Percentiles rank a stretch among this genome's conserved stretches.
Evolutionary conservation across 2,888 invertebrate genomes (phyloP).

Genomic region (Pelosia muscerda): DNA sequence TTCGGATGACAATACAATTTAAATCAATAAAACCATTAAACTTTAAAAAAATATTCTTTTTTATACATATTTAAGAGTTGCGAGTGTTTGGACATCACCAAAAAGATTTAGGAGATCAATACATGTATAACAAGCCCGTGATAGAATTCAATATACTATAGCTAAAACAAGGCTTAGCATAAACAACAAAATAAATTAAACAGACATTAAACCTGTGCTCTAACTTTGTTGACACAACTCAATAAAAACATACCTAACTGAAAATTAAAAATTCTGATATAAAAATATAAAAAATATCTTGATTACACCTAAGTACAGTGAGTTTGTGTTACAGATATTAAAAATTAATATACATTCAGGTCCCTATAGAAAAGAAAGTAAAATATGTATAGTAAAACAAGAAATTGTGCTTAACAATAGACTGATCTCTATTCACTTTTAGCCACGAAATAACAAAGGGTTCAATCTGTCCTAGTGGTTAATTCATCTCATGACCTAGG

Average conservation of each 20-base stretch:
- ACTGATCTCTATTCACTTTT: not conserved
- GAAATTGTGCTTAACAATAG: slow-evolving; percentile 19
- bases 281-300: slow-evolving; percentile 31
- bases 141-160: not conserved
- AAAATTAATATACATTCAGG: slow-evolving; percentile 31
- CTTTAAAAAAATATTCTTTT: too few relatives aligned
- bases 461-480: too few relatives aligned
- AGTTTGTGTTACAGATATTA: slow-evolving; percentile 29
- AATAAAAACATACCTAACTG: slow-evolving; percentile 44
- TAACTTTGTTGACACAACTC: slow-evolving; percentile 55
- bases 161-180: slow-evolving; percentile 34
- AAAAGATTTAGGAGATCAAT: slow-evolving; percentile 17
- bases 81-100: not conserved
- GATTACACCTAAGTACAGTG: slow-evolving; percentile 12
- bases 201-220: slow-evolving; percentile 43
- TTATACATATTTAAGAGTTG: not conserved
- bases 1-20: too few relatives aligned
- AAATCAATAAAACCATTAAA: too few relatives aligned
- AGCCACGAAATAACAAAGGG: slow-evolving; percentile 6
- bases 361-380: slow-evolving; percentile 29
- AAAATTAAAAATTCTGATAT: slow-evolving; percentile 43
- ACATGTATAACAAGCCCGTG: not conserved
- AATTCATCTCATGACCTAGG: not conserved
- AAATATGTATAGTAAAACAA: slow-evolving; percentile 30
- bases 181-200: slow-evolving; percentile 54